Evolutionary conservation across 92 coral and sea anemone genomes (phyloP), one percentile per base, ranked within the genome.

Genomic region (Phymanthus crucifer): DNA sequence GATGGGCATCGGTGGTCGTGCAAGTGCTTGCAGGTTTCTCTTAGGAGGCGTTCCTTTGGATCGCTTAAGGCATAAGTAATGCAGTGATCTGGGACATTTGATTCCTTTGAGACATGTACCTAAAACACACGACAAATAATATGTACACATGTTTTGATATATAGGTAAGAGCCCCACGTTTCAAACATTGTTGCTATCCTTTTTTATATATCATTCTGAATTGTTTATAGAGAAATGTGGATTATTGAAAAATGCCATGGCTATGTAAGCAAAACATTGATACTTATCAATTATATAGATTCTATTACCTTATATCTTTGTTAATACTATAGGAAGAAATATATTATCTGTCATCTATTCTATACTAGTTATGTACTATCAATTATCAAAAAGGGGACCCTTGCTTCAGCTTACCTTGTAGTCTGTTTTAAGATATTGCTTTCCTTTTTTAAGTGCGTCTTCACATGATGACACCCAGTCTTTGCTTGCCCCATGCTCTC

Each of bases 381-480:
- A n/a, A n/a, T n/a, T n/a, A n/a, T n/a, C n/a, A n/a, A n/a, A n/a
- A n/a, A n/a, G n/a, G n/a, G n/a, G n/a, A n/a, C 48, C 5, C 13
- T 43, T 43, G 48, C 48, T 43, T n/a, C n/a, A n/a, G n/a, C n/a
- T 64, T 73, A 73, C 78, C 78, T 73, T 73, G 23, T 35, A 38
- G 40, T 73, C 56, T 38, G 40, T 38, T 52, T 73, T 73, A 18
- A 73, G 64, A 40, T 73, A 73, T 73, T 73, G 78, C 78, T 73
- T 73, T 13, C 13, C 48, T 5, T 5, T 43, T 13, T 43, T 43
- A 6, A 43, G 48, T 29, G 29, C 40, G 40, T 38, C 65, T 40
- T 73, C 13, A 17, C 37, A 52, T 35, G 78, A n/a, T n/a, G 78
- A 38, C 13, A 47, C 13, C 34, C 31, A n/a, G 23, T 65, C 33